Evolutionary conservation across 2,797 vertebrate species (phyloP).

Genomic region (Smutsia temminckii): DNA sequence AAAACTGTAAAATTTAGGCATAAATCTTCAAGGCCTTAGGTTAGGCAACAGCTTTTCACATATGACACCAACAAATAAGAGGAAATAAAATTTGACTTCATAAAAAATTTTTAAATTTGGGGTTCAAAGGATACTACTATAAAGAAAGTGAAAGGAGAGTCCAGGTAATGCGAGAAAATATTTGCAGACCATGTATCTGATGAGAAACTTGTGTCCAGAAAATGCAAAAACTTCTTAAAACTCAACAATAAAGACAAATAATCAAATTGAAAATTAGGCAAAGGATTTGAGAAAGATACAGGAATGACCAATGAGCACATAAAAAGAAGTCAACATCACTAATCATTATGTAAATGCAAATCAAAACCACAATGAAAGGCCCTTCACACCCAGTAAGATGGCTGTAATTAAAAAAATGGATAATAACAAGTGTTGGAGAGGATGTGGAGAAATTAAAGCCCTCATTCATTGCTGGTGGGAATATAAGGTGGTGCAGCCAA

Average conservation of each 20-base stretch:
- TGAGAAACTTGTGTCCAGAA: neutral
- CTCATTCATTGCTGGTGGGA: neutral
- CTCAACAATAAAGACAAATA: neutral
- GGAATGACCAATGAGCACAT: neutral
- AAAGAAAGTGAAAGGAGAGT: constrained; percentile 4
- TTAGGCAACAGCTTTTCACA: neutral
- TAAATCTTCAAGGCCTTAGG: neutral
- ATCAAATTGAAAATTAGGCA: neutral
- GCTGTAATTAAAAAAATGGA: neutral
- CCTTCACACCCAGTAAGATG: neutral
- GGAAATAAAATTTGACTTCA: neutral
- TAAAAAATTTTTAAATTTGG: neutral
- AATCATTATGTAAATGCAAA: neutral
- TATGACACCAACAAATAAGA: neutral
- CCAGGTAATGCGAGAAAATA: neutral
- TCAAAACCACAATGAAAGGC: neutral
- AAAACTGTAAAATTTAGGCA: neutral
- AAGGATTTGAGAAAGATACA: neutral
- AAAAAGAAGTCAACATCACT: neutral
- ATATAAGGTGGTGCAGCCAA: neutral
- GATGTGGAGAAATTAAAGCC: neutral
- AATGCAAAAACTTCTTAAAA: neutral
- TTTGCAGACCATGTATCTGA: neutral
- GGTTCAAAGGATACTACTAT: neutral
- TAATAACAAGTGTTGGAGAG: neutral